A percentile compares a stretch with the other conserved stretches of the same genome.
Conservation (phyloP, 2,797 vertebrate genomes). For the Oreonectes daqikongensis region DNA sequence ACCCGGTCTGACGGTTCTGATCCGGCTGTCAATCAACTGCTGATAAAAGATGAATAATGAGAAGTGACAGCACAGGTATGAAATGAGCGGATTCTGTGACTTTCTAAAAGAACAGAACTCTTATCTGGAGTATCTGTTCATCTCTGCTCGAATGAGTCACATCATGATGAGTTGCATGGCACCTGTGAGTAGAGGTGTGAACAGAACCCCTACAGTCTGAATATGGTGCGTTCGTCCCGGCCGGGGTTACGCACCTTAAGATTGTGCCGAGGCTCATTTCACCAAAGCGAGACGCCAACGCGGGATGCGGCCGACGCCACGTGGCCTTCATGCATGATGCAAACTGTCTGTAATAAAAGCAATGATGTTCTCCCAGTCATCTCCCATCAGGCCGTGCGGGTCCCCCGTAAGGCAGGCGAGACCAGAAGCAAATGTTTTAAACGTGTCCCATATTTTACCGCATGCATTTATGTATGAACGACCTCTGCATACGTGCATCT, state of each 20-base stretch:
- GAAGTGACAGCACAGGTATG: constrained; percentile 61
- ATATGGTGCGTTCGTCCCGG: background rate
- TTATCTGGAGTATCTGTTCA: background rate
- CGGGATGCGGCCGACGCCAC: constrained; percentile 6
- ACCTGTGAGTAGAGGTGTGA: background rate
- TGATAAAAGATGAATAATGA: constrained; percentile 67
- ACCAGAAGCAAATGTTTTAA: constrained; percentile 50
- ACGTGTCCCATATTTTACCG: constrained; percentile 39
- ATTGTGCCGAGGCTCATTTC: background rate
- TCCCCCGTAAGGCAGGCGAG: constrained; percentile 20
- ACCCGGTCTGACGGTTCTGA: constrained; percentile 50
- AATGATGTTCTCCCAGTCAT: constrained; percentile 21
- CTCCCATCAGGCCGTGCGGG: background rate
- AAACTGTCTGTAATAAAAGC: constrained; percentile 45
- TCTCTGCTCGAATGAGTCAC: background rate
- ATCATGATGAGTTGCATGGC: background rate
- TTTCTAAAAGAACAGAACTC: background rate
- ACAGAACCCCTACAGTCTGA: constrained; percentile 18
- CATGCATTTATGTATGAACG: constrained; percentile 63
- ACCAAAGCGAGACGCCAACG: constrained; percentile 3
- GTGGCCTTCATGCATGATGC: constrained; percentile 37
- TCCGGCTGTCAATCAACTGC: constrained; percentile 55
- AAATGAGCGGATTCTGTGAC: constrained; percentile 46
- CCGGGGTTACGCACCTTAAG: background rate
- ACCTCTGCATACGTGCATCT: constrained; percentile 1